phyloP scores from a whole-genome alignment of 2,888 invertebrate species.

The Salticus scenicus region DNA sequence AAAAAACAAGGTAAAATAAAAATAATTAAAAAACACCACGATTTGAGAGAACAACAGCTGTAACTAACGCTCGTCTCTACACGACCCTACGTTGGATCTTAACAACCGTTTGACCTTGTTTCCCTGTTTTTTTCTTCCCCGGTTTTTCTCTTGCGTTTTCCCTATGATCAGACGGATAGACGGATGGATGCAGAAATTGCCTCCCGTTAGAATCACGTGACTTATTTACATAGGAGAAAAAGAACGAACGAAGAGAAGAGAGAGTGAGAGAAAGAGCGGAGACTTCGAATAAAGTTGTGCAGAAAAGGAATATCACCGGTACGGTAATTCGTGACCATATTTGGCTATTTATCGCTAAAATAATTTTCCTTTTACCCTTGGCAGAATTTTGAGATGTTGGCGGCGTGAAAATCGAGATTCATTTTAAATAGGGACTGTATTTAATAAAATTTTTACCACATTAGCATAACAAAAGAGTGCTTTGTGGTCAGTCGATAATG shows the following conservation, averaged over 20 bases:
- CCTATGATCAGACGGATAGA: constrained; percentile 40
- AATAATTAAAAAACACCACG: constrained; percentile 52
- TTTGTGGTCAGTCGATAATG: no score
- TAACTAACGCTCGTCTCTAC: constrained; percentile 51
- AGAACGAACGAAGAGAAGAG: constrained; percentile 6
- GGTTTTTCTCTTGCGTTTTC: constrained; percentile 41
- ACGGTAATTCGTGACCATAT: constrained; percentile 10
- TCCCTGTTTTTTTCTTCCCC: constrained; percentile 29
- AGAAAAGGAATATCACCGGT: constrained; percentile 20
- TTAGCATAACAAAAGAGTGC: background rate
- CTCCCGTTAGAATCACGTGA: constrained; percentile 68
- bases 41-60: constrained; percentile 60
- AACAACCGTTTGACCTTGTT: constrained; percentile 68
- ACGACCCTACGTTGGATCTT: constrained; percentile 37
- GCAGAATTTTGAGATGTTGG: constrained; percentile 43
- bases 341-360: constrained; percentile 33
- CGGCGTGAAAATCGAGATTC: background rate
- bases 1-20: constrained; percentile 26
- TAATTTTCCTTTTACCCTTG: constrained; percentile 29
- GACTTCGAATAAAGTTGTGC: constrained; percentile 57
- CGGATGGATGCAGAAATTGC: constrained; percentile 60
- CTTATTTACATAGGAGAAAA: constrained; percentile 66
- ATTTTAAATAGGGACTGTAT: background rate
- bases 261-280: background rate
- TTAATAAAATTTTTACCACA: background rate